Evolutionary conservation across 2,113 vertebrate species (phyloP), one percentile per base, ranked within the genome.

Genomic region (Microcebus tavaratra): DNA sequence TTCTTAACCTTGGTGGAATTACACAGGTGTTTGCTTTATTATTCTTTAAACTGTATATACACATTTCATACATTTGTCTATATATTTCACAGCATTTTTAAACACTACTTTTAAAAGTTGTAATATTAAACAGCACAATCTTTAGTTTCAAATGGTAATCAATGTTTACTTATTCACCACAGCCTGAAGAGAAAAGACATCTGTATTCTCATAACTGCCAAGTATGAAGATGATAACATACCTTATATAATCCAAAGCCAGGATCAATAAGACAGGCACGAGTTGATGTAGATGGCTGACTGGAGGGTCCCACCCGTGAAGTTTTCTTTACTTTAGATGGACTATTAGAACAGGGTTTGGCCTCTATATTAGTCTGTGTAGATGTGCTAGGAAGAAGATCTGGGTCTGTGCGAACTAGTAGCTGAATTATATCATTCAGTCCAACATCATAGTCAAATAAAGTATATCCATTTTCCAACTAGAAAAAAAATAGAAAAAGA

Each of bases 401-500:
- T 29, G 99, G 98, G 88, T 99, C 99, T 70, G 99, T 99, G 92
- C 99, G 99, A 97, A 99, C 99, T 94, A 99, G 99, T 96, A 99
- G 99, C 98, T 99, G 99, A 98, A 99, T 99, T 97, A 99, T 99
- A 98, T 99, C 99, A 96, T 99, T 99, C 96, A 99, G 99, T 97
- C 99, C 99, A 97, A 99, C 99, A 96, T 99, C 99, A 97, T 99
- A 99, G 98, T 99, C 99, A 98, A 99, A 99, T 95, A 99, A 99
- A 61, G 99, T 99, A 97, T 99, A 99, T 97, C 99, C 99, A 98
- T 99, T 99, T 99, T 99, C 99, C 99, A 99, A 99, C 99, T 99
- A 97, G 91, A 73, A 97, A 98, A 97, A 97, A 91, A 97, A 75
- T 1, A 92, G 29, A 95, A 95, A 97, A 95, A 88, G 25, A 93